phyloP scores from a whole-genome alignment of 2,888 invertebrate species.

The Drosophila algonquin region DNA sequence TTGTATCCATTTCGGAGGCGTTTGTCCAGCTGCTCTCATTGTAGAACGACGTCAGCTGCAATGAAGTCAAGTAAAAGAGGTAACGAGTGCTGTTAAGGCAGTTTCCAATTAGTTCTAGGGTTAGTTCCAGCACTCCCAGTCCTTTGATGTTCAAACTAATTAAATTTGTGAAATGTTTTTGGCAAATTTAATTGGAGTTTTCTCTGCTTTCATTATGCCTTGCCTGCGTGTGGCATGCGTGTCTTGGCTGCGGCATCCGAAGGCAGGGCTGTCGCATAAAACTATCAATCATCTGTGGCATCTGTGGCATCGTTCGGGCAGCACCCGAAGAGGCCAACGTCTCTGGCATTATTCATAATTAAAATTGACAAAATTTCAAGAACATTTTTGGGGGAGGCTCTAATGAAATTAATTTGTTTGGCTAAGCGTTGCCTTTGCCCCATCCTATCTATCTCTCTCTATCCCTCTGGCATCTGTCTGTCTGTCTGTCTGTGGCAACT shows the following conservation, averaged over 20 bases:
- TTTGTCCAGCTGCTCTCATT: slow-evolving; percentile 84
- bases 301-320: slow-evolving; percentile 22
- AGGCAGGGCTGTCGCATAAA: slow-evolving; percentile 30
- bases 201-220: slow-evolving; percentile 7
- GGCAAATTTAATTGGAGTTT: slow-evolving; percentile 29
- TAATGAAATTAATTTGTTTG: slow-evolving; percentile 67
- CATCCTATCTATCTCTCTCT: slow-evolving; percentile 7
- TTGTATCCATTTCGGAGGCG: slow-evolving; percentile 83
- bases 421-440: slow-evolving; percentile 13
- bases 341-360: slow-evolving; percentile 69
- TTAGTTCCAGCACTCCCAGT: background rate
- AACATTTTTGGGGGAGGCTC: slow-evolving; percentile 17
- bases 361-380: slow-evolving; percentile 62
- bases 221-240: slow-evolving; percentile 3
- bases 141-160: slow-evolving; percentile 54
- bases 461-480: background rate
- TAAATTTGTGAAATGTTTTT: slow-evolving; percentile 48
- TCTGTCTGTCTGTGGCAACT: slow-evolving; percentile 43
- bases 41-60: slow-evolving; percentile 83
- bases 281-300: slow-evolving; percentile 70
- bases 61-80: background rate
- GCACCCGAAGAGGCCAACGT: slow-evolving; percentile 12
- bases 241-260: slow-evolving; percentile 11
- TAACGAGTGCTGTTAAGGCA: slow-evolving; percentile 1
- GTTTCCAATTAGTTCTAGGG: background rate